Percentiles rank a stretch among this genome's conserved stretches.
Evolutionary conservation across 2,113 vertebrate species (phyloP).

Genomic region (Labeo catla): DNA sequence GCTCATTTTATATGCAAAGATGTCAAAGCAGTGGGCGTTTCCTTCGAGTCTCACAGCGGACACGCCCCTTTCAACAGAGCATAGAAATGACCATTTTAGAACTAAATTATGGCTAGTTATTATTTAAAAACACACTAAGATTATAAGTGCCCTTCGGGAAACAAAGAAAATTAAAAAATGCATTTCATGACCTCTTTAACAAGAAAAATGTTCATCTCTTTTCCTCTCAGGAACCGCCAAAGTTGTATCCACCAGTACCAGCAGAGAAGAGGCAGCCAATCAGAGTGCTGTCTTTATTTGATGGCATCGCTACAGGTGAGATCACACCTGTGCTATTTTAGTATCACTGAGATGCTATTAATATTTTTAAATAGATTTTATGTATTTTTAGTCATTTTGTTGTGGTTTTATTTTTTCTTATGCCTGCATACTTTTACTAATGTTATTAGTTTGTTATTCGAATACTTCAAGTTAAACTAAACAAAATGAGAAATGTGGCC

Average conservation of each 20-base stretch:
- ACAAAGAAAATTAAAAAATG: background rate
- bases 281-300: constrained; percentile 93
- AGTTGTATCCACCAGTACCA: constrained; percentile 88
- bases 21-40: too few relatives aligned
- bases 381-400: background rate
- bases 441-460: background rate
- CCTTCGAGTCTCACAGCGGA: too few relatives aligned
- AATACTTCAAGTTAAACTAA: background rate
- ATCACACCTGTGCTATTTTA: background rate
- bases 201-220: background rate
- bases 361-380: background rate
- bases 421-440: too few relatives aligned
- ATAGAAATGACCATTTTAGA: too few relatives aligned
- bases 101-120: too few relatives aligned
- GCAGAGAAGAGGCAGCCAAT: constrained; percentile 95
- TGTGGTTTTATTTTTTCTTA: too few relatives aligned
- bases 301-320: constrained; percentile 95
- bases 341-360: background rate
- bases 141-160: too few relatives aligned
- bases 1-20: too few relatives aligned
- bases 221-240: constrained; percentile 85
- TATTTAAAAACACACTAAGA: too few relatives aligned
- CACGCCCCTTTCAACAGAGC: too few relatives aligned
- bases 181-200: background rate
- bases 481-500: background rate